These are phyloP conservation scores for Galbula dea DNA, from an alignment of 2,113 vertebrate genomes.

Conservation along the genomic window DNA sequence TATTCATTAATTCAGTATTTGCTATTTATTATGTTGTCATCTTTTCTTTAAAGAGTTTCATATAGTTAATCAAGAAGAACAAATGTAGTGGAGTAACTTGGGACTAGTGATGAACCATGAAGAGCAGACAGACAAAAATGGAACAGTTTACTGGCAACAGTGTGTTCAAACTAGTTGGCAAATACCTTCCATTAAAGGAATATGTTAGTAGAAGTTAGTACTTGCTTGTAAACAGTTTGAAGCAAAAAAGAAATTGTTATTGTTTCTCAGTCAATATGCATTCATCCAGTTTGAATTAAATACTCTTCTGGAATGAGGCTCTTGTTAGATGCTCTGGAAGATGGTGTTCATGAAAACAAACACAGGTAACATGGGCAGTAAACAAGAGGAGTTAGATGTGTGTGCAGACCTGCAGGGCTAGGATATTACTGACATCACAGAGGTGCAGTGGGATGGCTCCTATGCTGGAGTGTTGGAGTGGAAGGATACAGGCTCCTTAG, in stretches of 20 bases:
- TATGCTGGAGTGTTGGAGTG: neutral
- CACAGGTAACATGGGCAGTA: neutral
- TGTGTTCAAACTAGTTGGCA: neutral
- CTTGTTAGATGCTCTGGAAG: neutral
- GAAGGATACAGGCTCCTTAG: neutral
- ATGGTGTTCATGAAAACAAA: neutral
- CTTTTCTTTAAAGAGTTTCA: neutral
- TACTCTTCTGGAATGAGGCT: neutral
- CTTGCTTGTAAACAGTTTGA: neutral
- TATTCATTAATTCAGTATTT: neutral
- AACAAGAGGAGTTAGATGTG: neutral
- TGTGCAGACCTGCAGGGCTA: neutral
- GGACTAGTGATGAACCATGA: neutral
- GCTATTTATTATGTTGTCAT: neutral
- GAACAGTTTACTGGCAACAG: neutral
- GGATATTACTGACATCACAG: neutral
- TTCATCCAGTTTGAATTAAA: neutral
- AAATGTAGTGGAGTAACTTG: neutral
- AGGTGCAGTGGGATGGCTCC: neutral
- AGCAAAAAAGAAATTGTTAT: neutral
- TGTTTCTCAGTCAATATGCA: neutral
- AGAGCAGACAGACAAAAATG: neutral
- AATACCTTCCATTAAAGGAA: neutral
- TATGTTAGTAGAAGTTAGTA: neutral
- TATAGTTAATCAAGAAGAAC: neutral